These are phyloP conservation scores for Apotomis turbidana DNA, from an alignment of 2,888 invertebrate genomes.

Conservation along the genomic window DNA sequence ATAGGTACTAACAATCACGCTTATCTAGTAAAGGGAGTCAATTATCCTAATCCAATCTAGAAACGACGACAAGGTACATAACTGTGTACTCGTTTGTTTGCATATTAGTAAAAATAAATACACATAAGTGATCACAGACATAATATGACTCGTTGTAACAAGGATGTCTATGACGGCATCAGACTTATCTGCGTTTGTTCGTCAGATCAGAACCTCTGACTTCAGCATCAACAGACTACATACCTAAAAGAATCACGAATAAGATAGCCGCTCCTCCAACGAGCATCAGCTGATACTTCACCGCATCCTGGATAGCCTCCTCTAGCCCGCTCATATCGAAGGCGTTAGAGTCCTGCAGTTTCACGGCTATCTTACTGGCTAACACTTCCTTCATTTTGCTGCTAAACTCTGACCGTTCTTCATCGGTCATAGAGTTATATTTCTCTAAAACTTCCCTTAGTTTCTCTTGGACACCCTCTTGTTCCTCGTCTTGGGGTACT, in stretches of 20 bases:
- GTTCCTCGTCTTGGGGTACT: constrained; percentile 63
- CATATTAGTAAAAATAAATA: no score
- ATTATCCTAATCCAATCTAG: no score
- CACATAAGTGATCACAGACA: no score
- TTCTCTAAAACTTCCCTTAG: constrained; percentile 61
- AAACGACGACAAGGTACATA: no score
- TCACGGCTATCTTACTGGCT: constrained; percentile 59
- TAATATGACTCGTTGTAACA: no score
- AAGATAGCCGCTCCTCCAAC: constrained; percentile 56
- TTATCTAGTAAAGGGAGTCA: no score
- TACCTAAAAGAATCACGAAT: constrained; percentile 50
- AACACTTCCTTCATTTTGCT: constrained; percentile 67
- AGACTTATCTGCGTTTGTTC: no score
- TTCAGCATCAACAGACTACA: constrained; percentile 23
- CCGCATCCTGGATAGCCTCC: constrained; percentile 61
- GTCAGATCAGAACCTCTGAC: background rate
- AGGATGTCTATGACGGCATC: no score
- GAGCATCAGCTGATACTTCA: constrained; percentile 60
- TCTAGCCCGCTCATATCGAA: constrained; percentile 62
- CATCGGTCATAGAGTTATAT: constrained; percentile 61
- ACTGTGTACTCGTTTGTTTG: no score
- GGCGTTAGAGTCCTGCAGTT: constrained; percentile 57
- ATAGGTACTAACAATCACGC: no score
- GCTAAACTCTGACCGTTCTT: constrained; percentile 65
- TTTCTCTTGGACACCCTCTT: constrained; percentile 61